Evolutionary conservation across 2,797 vertebrate genomes (phyloP), one percentile per base, ranked within the genome.

Genomic region (Pogonophryne albipinna): DNA sequence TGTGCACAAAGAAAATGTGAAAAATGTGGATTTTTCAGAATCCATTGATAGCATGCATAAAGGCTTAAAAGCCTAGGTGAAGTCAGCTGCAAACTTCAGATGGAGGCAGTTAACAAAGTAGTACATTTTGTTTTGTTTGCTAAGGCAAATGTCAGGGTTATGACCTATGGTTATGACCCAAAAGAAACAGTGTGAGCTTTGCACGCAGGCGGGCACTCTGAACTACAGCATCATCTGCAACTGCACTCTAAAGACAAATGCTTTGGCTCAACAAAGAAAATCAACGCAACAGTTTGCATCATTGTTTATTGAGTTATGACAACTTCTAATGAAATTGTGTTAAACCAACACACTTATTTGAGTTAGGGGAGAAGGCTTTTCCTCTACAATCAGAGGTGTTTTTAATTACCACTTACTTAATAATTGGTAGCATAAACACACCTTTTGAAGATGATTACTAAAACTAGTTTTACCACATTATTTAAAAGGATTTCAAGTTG

Each of bases 21-120:
- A 76, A 82, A 82, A 87, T 90, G 68, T 56, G 42, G 50, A 73
- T 79, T 73, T 75, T 77, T 83, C 56, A 31, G 65, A 85, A 78
- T 85, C 66, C 68, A 64, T 57, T 61, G 31, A 71, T 62, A 67
- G 19, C 7, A 49, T 51, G 66, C 79, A 76, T 56, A 4, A 38
- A 81, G 74, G 69, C 55, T 55, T 9, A 58, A 52, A 74, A 53
- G 31, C 27, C 59, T 45, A 3, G 42, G 47, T 31, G 49, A 52
- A 45, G 59, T 74, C 19, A 49, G 14, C 19, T 60, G 34, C 70
- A 80, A 42, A 64, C 65, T 20, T 80, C 60, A 79, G 38, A 57
- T 41, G 16, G 41, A 38, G 15, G 46, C 19, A 52, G 15, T 58
- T 64, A 17, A 64, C 10, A 80, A 57, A 63, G 20, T 41, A 38